These are phyloP conservation scores for Noctua janthe DNA, from an alignment of 2,888 invertebrate genomes.

Conservation along the genomic window DNA sequence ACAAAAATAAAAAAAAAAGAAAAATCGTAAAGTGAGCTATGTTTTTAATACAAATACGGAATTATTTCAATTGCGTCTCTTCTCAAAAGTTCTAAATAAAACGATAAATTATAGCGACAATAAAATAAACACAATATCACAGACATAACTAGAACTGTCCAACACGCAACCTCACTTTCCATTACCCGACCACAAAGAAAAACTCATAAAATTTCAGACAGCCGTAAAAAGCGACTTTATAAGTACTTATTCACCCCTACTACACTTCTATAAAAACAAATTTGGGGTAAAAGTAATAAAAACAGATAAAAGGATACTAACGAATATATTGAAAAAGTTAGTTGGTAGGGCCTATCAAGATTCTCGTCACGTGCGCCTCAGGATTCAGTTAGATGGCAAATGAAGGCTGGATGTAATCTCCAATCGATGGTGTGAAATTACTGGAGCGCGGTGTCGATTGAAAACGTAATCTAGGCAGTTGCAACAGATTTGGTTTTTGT, in stretches of 20 bases:
- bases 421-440: constrained; percentile 65
- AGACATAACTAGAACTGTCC: constrained; percentile 64
- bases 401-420: constrained; percentile 67
- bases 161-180: constrained; percentile 71
- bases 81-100: not conserved
- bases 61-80: not conserved
- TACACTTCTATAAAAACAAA: constrained; percentile 73
- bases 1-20: too few species aligned
- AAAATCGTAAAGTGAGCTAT: not conserved
- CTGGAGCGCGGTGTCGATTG: constrained; percentile 52
- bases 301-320: constrained; percentile 67
- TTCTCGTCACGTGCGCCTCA: constrained; percentile 70
- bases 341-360: constrained; percentile 55
- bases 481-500: constrained; percentile 40
- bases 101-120: constrained; percentile 44
- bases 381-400: constrained; percentile 70
- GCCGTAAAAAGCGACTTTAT: constrained; percentile 77
- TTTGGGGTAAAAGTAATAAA: constrained; percentile 73
- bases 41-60: not conserved
- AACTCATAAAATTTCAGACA: constrained; percentile 78
- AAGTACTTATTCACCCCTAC: constrained; percentile 74
- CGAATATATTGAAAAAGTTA: constrained; percentile 70
- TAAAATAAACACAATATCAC: constrained; percentile 38
- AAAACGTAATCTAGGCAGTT: constrained; percentile 53
- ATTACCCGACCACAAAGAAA: constrained; percentile 71